phyloP scores from a whole-genome alignment of 2,113 vertebrate species.

The Labrus mixtus region DNA sequence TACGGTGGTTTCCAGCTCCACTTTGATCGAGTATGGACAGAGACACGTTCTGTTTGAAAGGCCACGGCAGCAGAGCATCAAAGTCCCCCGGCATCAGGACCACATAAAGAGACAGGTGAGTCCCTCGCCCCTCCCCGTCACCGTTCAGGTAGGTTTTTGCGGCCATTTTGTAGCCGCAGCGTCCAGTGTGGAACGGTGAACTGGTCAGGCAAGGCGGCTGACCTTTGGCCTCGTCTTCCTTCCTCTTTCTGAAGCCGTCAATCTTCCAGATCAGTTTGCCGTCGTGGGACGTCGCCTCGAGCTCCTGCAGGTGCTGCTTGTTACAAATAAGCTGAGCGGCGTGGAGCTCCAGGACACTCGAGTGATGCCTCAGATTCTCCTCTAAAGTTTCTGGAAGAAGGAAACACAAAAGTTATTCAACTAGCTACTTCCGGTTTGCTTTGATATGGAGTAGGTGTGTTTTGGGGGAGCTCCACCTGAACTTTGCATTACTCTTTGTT shows the following conservation, averaged over 20 bases:
- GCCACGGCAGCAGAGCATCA: slow-evolving; percentile 91
- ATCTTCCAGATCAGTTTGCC: slow-evolving; percentile 96
- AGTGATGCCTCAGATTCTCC: slow-evolving; percentile 51
- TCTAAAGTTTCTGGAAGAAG: slow-evolving; percentile 34
- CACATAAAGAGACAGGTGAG: slow-evolving; percentile 91
- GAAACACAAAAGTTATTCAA: neutral
- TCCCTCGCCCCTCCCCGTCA: slow-evolving; percentile 88
- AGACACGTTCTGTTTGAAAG: slow-evolving; percentile 89
- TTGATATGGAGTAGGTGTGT: too few relatives aligned
- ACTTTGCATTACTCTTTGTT: too few relatives aligned
- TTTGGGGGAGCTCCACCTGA: too few relatives aligned
- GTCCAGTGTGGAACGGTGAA: slow-evolving; percentile 90
- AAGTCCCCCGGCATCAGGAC: slow-evolving; percentile 95
- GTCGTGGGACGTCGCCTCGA: slow-evolving; percentile 88
- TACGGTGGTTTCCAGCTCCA: slow-evolving; percentile 40
- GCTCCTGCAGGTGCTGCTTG: slow-evolving; percentile 68
- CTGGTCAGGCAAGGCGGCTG: slow-evolving; percentile 86
- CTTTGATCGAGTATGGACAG: slow-evolving; percentile 66
- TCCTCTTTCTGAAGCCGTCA: slow-evolving; percentile 85
- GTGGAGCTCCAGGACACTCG: slow-evolving; percentile 48
- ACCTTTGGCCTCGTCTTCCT: slow-evolving; percentile 84
- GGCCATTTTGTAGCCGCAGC: slow-evolving; percentile 90
- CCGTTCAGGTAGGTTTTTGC: slow-evolving; percentile 90
- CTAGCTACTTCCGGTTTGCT: too few relatives aligned
- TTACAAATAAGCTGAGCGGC: slow-evolving; percentile 42